Base-by-base conservation (phyloP, 2,797 vertebrate genomes). In the Myotis findleyi region DNA sequence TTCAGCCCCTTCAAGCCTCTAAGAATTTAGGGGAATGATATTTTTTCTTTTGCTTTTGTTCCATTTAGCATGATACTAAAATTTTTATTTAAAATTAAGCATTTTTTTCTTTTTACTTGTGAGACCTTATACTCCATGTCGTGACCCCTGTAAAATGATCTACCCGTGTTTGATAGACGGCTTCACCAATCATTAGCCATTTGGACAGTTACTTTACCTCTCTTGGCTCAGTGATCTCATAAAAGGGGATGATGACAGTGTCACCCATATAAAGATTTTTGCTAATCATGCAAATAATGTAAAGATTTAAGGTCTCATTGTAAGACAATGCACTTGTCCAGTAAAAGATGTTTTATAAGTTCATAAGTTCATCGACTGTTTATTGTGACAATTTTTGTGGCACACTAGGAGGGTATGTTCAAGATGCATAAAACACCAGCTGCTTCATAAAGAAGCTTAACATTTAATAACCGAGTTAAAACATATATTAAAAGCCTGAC, bases 391-490 rank as follows among this genome's bases (percentile, higher is more conserved):
- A 30, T 3, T 5, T 80, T 12, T 76, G 11, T 53, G 18, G 4
- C n/a, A 33, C 8, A 44, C 25, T 62, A 25, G 47, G 33, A 89
- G 14, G 21, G 17, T 44, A 30, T 5, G 16, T 4, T 79, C 62
- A 82, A 75, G 76, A 30, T 79, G 6, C 30, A 21, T 68, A 27
- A 53, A 73, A 84, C n/a, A 66, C 51, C 55, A 92, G 73, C 49
- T 93, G 4, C 4, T 51, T 41, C 55, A 53, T 89, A 83, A 89
- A 84, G 51, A 77, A 81, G 4, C 6, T 55, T 87, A 64, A 68
- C 44, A 47, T 89, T 87, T 33, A 84, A 13, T 23, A 59, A 41
- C 87, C 7, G n/a, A 92, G 53, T 87, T 87, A 92, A 81, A 91
- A 59, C 53, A 57, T 6, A 20, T 41, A 73, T 44, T 72, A 85